Evolutionary conservation across 2,888 invertebrate genomes (phyloP).

Genomic region (Scrobipalpa atriplicella): DNA sequence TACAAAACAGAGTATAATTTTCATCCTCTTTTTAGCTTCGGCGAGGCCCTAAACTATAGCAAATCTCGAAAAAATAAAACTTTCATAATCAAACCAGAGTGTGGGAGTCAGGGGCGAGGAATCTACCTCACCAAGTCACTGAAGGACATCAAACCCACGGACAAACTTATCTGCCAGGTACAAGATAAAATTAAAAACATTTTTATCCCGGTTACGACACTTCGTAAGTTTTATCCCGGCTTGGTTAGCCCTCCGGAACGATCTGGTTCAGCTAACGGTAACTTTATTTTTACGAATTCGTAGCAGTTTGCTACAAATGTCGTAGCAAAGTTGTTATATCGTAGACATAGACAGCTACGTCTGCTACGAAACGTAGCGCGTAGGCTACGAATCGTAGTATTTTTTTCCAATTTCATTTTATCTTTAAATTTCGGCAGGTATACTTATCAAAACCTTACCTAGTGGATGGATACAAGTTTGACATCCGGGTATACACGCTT

Average conservation of each 20-base stretch:
- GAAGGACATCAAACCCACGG: slow-evolving; percentile 89
- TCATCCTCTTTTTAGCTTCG: slow-evolving; percentile 78
- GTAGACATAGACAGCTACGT: too few relatives aligned
- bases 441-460: slow-evolving; percentile 88
- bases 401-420: too few relatives aligned
- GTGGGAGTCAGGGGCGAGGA: slow-evolving; percentile 95
- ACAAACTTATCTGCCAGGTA: slow-evolving; percentile 95
- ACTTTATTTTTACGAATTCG: neutral
- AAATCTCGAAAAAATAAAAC: slow-evolving; percentile 88
- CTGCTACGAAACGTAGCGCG: too few relatives aligned
- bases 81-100: slow-evolving; percentile 95
- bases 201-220: neutral
- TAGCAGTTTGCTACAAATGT: neutral
- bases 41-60: slow-evolving; percentile 88
- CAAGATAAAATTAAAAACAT: slow-evolving; percentile 32
- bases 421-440: slow-evolving; percentile 60
- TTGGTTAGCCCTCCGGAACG: too few relatives aligned
- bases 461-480: slow-evolving; percentile 96
- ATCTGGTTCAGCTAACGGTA: too few relatives aligned
- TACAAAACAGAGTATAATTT: neutral
- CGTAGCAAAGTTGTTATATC: neutral
- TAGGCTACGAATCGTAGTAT: too few relatives aligned
- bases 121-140: slow-evolving; percentile 93
- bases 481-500: slow-evolving; percentile 93
- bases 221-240: neutral